Evolutionary conservation across 2,797 vertebrate genomes (phyloP).

Genomic region (Phrynocephalus forsythii): DNA sequence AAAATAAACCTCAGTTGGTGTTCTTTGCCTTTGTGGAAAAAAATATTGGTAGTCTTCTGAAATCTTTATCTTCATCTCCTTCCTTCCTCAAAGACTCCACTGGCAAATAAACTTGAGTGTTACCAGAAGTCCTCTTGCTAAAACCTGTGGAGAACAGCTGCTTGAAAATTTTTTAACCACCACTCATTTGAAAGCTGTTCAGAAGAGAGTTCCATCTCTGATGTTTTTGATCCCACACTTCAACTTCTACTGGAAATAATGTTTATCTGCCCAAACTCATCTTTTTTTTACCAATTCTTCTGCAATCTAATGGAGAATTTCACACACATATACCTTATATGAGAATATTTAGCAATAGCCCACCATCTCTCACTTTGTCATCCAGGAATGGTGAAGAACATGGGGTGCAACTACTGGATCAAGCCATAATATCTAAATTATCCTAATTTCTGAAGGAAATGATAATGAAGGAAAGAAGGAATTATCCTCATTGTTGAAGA

Average conservation of each 20-base stretch:
- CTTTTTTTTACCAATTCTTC: no score
- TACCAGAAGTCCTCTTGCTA: conserved; percentile 45
- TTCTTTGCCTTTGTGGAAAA: conserved; percentile 25
- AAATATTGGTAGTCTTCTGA: background rate
- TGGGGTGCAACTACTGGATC: background rate
- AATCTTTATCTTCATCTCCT: conserved; percentile 21
- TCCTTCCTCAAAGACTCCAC: background rate
- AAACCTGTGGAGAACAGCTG: conserved; percentile 69
- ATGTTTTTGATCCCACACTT: background rate
- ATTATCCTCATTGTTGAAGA: no score
- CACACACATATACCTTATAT: background rate
- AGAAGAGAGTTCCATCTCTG: conserved; percentile 1
- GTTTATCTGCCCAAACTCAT: background rate
- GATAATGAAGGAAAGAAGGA: background rate
- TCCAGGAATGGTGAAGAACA: background rate
- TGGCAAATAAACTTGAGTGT: conserved; percentile 41
- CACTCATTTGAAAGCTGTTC: background rate
- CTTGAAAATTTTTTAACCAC: background rate
- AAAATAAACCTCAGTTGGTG: background rate
- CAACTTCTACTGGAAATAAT: background rate
- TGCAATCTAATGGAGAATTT: background rate
- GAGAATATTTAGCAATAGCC: background rate
- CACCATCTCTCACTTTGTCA: background rate
- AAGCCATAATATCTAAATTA: background rate
- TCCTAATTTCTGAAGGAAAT: background rate